These are phyloP conservation scores for Callospermophilus lateralis DNA, from an alignment of 2,113 vertebrate genomes.

Conservation along the genomic window DNA sequence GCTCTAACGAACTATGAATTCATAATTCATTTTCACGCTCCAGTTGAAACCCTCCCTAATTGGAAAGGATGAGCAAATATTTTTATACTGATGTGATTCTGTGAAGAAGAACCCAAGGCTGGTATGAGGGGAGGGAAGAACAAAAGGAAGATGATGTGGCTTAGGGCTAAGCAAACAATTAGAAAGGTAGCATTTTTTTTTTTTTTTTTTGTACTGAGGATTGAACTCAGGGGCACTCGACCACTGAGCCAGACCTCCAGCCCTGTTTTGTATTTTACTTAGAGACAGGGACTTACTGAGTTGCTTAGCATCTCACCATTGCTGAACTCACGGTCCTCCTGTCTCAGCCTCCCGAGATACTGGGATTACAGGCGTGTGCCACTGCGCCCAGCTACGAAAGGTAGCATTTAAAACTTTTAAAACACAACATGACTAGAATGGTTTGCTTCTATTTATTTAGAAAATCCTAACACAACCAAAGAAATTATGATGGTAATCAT, in stretches of 20 bases:
- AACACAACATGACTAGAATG: not conserved
- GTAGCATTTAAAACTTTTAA: not conserved
- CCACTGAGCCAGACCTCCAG: too few species aligned
- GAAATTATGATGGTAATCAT: not conserved
- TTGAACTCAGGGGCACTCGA: too few species aligned
- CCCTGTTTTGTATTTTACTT: too few species aligned
- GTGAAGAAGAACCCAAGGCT: not conserved
- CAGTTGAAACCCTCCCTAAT: not conserved
- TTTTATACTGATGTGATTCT: not conserved
- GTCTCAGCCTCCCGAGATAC: too few species aligned
- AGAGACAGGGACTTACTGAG: too few species aligned
- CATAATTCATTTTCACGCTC: not conserved
- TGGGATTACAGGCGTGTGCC: too few species aligned
- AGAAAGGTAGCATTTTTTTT: slow-evolving; percentile 15
- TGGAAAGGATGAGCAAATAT: not conserved
- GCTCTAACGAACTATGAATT: not conserved
- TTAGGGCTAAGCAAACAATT: slow-evolving; percentile 4
- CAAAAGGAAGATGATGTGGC: not conserved
- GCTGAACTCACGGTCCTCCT: too few species aligned
- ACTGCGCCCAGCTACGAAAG: not conserved
- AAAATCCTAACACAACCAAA: slow-evolving; percentile 34
- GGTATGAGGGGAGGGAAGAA: not conserved
- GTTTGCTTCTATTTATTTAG: slow-evolving; percentile 45
- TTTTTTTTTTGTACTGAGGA: too few species aligned
- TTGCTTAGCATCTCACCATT: too few species aligned